phyloP scores from a whole-genome alignment of 2,797 vertebrate genomes.

The Hippocampus kuda region DNA sequence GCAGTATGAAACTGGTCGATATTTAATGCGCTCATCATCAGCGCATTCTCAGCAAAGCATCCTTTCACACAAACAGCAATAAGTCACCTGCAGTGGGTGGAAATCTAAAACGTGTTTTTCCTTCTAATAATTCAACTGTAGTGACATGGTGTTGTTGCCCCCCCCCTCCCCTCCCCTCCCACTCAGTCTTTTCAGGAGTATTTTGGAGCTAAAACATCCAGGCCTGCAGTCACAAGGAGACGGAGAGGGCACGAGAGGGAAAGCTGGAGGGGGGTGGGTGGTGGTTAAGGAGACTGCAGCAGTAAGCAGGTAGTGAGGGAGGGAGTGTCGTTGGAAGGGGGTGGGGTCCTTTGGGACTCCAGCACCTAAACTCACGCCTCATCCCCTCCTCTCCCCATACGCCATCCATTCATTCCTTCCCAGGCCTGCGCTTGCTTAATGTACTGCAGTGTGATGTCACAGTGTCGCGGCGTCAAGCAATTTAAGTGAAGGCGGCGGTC shows the following conservation, averaged over 20 bases:
- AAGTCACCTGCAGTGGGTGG: constrained; percentile 35
- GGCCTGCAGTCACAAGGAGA: constrained; percentile 63
- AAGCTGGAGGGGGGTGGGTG: constrained; percentile 17
- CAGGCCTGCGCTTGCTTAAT: not conserved
- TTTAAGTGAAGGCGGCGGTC: constrained; percentile 26
- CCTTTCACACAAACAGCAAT: constrained; percentile 22
- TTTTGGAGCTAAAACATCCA: constrained; percentile 55
- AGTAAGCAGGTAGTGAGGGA: constrained; percentile 27
- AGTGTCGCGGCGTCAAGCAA: not conserved
- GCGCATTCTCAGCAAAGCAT: constrained; percentile 37
- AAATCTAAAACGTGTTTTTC: constrained; percentile 2
- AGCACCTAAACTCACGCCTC: constrained; percentile 35
- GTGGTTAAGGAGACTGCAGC: constrained; percentile 50
- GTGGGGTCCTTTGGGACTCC: constrained; percentile 33
- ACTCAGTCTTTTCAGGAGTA: not conserved
- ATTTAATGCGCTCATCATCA: constrained; percentile 37
- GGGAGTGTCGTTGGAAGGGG: not conserved
- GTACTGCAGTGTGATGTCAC: constrained; percentile 25
- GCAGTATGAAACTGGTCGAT: not conserved
- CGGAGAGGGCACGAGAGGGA: constrained; percentile 49
- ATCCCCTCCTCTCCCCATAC: constrained; percentile 11
- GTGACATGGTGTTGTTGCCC: not conserved
- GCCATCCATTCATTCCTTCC: constrained; percentile 27
- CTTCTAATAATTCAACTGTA: not conserved
- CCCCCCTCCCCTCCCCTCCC: not conserved